Percentiles rank a stretch among this genome's conserved stretches.
Conservation (phyloP, 2,888 invertebrate genomes). For the Pristionchus mayeri region DNA sequence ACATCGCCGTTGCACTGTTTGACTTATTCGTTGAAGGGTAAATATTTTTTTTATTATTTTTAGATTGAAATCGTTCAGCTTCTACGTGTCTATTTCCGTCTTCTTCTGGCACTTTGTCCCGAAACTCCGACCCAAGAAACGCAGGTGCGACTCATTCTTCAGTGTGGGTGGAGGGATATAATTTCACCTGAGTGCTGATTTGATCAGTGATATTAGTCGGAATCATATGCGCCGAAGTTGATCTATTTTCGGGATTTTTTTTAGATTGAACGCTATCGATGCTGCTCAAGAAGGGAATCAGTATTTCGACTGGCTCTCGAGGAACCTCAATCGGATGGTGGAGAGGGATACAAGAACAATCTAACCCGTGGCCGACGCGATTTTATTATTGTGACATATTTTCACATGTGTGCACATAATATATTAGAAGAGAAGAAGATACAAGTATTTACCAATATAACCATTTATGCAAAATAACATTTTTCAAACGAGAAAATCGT, state of each 20-base stretch:
- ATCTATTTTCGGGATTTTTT: neutral
- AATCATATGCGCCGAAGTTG: neutral
- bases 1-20: neutral
- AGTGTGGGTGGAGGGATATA: neutral
- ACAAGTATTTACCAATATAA: no score
- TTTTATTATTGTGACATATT: no score
- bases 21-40: conserved; percentile 1
- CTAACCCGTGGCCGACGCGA: no score
- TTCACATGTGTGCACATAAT: no score
- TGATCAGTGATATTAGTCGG: neutral
- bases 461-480: no score
- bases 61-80: neutral
- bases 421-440: no score
- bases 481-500: no score
- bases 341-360: neutral
- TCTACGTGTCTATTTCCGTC: neutral
- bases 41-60: neutral
- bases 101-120: neutral
- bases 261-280: neutral
- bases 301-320: neutral
- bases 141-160: neutral
- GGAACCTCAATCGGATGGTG: neutral
- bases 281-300: neutral
- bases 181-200: neutral
- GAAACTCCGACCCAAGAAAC: neutral